Evolutionary conservation across 2,888 invertebrate species (phyloP), one percentile per base, ranked within the genome.

Genomic region (Ctenicera cuprea): DNA sequence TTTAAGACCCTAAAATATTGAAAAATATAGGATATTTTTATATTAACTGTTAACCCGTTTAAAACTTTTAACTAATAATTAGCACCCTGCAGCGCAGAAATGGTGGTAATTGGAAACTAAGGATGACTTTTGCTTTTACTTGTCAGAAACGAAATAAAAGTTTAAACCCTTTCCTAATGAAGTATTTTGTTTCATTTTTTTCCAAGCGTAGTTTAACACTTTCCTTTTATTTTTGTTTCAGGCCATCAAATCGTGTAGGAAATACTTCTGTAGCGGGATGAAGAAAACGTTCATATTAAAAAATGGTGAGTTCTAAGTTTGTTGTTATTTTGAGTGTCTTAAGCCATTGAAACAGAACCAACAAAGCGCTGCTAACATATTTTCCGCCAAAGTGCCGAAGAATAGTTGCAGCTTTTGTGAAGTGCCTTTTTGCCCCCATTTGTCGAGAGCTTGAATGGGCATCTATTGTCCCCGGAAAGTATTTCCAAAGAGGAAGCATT

Each of bases 341-440:
- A 18, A 33, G 50, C 33, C 26, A 14, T 14, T 12, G 59, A 43
- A 30, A 41, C 57, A 22, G n/a, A 43, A 72, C 43, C 61, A 67
- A 67, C 22, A 63, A 62, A 5, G 22, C 38, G 43, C 59, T 37
- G 22, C 43, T 57, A 73, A 63, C 48, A 67, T 43, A 68, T 73
- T 67, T 73, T 68, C 67, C 67, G 67, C 12, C 48, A 48, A 48
- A 48, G 48, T 48, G 20, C 48, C 9, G 38, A 73, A 73, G 67
- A 73, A 73, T 73, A 26, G 67, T 54, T 57, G 64, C 50, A 70
- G 45, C 73, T 73, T 73, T 73, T 69, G 69, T 73, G 52, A 50
- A 59, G 54, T 48, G 68, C 38, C 74, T 74, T 70, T 69, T 70
- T 74, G 63, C 62, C 64, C 64, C 65, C 64, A 68, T 68, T 73